phyloP scores from a whole-genome alignment of 2,888 invertebrate species.

The Syrista parreyssii region DNA sequence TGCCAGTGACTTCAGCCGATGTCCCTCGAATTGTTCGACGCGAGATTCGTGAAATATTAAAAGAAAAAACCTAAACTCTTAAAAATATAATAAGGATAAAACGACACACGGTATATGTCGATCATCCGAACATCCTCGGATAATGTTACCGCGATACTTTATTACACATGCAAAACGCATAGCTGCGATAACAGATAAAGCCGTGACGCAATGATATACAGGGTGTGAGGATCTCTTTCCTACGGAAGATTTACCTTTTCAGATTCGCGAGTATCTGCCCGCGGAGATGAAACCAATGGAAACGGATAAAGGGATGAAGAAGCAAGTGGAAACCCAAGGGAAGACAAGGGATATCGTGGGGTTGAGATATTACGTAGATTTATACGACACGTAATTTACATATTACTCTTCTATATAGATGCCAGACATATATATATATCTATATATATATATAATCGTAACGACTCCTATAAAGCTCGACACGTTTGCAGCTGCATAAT shows the following conservation, averaged over 20 bases:
- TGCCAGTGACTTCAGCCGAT: too few species aligned
- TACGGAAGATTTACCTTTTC: neutral
- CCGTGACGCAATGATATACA: neutral
- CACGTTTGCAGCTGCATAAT: slow-evolving; percentile 35
- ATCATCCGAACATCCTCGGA: too few species aligned
- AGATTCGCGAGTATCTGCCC: neutral
- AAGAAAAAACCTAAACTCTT: neutral
- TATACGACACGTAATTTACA: neutral
- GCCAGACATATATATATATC: too few species aligned
- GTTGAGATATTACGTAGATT: neutral
- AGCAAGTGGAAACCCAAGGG: neutral
- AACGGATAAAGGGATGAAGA: neutral
- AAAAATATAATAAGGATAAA: too few species aligned
- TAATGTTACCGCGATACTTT: too few species aligned
- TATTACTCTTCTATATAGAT: neutral
- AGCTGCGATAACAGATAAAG: neutral
- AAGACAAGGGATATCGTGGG: neutral
- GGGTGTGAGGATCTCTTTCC: neutral
- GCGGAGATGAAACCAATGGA: neutral
- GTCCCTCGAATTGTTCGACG: neutral
- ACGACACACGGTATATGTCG: too few species aligned
- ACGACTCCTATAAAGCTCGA: slow-evolving; percentile 12
- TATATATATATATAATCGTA: neutral
- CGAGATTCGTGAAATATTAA: neutral
- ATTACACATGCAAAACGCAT: neutral